phyloP scores from a whole-genome alignment of 1,140 invertebrate species.

The Thaumatotibia leucotreta region DNA sequence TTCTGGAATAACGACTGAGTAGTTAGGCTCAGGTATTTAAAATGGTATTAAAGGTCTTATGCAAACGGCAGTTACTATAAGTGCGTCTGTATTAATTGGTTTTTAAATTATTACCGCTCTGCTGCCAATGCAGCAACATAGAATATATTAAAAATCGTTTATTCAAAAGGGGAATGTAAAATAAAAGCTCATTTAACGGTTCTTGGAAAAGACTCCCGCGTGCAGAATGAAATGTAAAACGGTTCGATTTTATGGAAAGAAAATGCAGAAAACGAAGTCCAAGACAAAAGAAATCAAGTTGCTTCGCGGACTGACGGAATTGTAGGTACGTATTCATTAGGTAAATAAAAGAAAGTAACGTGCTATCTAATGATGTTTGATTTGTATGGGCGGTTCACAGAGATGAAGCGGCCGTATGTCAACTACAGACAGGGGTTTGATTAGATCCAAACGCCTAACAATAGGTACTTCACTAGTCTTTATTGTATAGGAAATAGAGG shows the following conservation, averaged over 20 bases:
- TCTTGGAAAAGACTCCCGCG: not conserved
- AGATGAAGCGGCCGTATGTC: no score
- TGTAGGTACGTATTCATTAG: constrained; percentile 6
- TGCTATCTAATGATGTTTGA: constrained; percentile 1
- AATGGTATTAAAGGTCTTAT: not conserved
- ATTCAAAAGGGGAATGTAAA: not conserved
- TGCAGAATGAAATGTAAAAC: not conserved
- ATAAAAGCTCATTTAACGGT: not conserved
- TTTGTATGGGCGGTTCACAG: not conserved
- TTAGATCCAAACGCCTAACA: not conserved
- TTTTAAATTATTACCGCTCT: not conserved
- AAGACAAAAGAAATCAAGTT: constrained; percentile 12
- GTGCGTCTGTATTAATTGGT: not conserved
- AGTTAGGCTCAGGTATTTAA: not conserved
- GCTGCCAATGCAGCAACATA: not conserved
- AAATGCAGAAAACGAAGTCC: not conserved
- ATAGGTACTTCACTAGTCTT: no score
- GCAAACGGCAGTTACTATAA: not conserved
- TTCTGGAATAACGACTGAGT: not conserved
- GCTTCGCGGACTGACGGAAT: not conserved
- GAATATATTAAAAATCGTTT: not conserved
- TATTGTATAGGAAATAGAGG: no score
- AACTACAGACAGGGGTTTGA: not conserved
- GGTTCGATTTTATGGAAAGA: not conserved
- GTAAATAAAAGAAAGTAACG: not conserved